A percentile compares a stretch with the other conserved stretches of the same genome.
These are phyloP conservation scores for Ladona fulva DNA, from an alignment of 1,140 invertebrate genomes.

Conservation along the genomic window DNA sequence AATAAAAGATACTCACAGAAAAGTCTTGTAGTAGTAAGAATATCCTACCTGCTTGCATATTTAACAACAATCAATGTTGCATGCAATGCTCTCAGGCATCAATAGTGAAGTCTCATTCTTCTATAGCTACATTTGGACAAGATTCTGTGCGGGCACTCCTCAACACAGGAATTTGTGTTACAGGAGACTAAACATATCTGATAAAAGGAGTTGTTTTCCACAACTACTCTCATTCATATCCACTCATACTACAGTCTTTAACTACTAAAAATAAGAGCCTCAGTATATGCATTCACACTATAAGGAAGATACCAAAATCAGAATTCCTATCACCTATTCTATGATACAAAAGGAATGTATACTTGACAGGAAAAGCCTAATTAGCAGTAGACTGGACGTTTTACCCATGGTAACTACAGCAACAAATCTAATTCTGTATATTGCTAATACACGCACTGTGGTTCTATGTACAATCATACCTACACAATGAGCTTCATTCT, in stretches of 20 bases:
- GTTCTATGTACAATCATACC: constrained; percentile 13
- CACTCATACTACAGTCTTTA: background rate
- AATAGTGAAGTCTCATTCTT: background rate
- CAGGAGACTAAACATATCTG: background rate
- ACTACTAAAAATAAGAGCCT: background rate
- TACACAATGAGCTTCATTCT: background rate
- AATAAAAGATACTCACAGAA: no score
- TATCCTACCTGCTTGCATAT: background rate
- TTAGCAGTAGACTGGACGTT: constrained; percentile 9
- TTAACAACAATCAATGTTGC: background rate
- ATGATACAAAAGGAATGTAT: background rate
- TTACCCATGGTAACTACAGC: constrained; percentile 14
- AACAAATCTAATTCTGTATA: constrained; percentile 14
- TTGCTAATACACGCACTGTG: constrained; percentile 15
- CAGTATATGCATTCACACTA: background rate
- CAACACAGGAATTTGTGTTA: constrained; percentile 5
- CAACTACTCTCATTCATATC: background rate
- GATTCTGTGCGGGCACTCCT: constrained; percentile 6
- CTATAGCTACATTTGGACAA: background rate
- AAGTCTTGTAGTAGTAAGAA: no score
- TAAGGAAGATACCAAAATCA: background rate
- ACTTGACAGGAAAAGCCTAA: background rate
- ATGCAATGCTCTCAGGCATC: background rate
- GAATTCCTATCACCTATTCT: background rate
- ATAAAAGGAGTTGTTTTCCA: background rate